These are phyloP conservation scores for Ryuthela nishihirai DNA, from an alignment of 2,888 invertebrate genomes.

Conservation along the genomic window DNA sequence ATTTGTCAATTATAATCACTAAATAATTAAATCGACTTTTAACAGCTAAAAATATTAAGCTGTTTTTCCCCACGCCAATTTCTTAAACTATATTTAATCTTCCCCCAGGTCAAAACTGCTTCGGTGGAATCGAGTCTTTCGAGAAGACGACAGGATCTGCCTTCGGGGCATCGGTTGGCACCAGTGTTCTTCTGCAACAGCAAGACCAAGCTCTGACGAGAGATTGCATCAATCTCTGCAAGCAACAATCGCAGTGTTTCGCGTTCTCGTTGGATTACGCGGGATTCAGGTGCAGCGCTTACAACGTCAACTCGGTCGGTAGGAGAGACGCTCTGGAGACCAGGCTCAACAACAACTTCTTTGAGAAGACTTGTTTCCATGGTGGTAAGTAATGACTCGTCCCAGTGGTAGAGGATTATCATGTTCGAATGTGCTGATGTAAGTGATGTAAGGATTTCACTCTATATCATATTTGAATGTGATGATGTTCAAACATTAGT, in stretches of 20 bases:
- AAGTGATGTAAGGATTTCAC: too few relatives aligned
- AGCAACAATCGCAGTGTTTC: constrained; percentile 40
- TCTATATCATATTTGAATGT: too few relatives aligned
- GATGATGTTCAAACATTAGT: too few relatives aligned
- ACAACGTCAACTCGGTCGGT: constrained; percentile 49
- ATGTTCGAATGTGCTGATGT: too few relatives aligned
- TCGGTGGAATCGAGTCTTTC: constrained; percentile 53
- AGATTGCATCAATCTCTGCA: constrained; percentile 53
- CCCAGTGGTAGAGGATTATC: too few relatives aligned
- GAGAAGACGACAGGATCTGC: constrained; percentile 51
- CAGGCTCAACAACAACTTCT: constrained; percentile 49
- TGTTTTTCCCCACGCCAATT: too few relatives aligned
- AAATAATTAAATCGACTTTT: not conserved
- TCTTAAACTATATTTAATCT: too few relatives aligned
- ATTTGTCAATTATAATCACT: not conserved
- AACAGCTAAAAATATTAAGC: too few relatives aligned
- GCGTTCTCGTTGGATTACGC: constrained; percentile 49
- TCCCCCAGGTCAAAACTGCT: constrained; percentile 50
- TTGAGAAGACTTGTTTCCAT: constrained; percentile 52
- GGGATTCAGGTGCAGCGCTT: constrained; percentile 51
- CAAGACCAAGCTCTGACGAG: constrained; percentile 51
- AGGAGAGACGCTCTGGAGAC: constrained; percentile 48
- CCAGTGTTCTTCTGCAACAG: constrained; percentile 50
- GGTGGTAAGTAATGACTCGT: constrained; percentile 50
- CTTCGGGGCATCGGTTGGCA: constrained; percentile 46